These are phyloP conservation scores for Periophthalmus magnuspinnatus DNA, from an alignment of 2,797 vertebrate species.

Conservation along the genomic window DNA sequence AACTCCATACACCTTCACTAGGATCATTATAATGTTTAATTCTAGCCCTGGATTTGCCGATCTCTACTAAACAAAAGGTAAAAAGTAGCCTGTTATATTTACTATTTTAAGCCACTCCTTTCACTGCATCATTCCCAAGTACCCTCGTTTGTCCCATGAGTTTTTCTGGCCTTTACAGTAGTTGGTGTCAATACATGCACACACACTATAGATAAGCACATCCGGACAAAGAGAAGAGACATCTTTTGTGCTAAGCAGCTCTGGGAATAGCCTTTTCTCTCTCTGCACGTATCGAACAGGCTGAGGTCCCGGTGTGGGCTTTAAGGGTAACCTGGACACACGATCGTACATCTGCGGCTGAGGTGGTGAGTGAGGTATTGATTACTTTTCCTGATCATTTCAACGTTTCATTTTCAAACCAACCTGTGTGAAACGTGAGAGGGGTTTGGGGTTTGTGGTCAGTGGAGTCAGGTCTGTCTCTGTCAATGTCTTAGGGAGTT, in stretches of 20 bases:
- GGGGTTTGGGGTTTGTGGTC: not conserved
- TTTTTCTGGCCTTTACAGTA: not conserved
- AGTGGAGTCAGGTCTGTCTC: not conserved
- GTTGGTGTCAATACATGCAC: not conserved
- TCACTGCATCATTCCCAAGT: not conserved
- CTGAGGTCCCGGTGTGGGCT: not conserved
- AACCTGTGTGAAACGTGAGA: conserved; percentile 9
- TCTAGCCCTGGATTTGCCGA: no score
- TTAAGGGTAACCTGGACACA: conserved; percentile 3
- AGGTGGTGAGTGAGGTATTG: not conserved
- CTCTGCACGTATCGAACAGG: not conserved
- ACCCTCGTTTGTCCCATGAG: not conserved
- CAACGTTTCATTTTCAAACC: conserved; percentile 3
- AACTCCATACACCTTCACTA: no score
- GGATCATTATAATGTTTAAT: no score
- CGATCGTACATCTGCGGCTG: conserved; percentile 4
- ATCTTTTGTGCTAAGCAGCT: not conserved
- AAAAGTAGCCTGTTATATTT: not conserved
- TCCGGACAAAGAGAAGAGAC: conserved; percentile 1
- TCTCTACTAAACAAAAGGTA: no score
- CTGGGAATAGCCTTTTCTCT: not conserved
- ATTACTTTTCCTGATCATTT: conserved; percentile 8
- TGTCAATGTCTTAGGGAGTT: not conserved
- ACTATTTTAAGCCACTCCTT: not conserved
- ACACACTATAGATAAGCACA: not conserved